Conservation (phyloP, 1,140 invertebrate species). For the Gryllus bimaculatus region DNA sequence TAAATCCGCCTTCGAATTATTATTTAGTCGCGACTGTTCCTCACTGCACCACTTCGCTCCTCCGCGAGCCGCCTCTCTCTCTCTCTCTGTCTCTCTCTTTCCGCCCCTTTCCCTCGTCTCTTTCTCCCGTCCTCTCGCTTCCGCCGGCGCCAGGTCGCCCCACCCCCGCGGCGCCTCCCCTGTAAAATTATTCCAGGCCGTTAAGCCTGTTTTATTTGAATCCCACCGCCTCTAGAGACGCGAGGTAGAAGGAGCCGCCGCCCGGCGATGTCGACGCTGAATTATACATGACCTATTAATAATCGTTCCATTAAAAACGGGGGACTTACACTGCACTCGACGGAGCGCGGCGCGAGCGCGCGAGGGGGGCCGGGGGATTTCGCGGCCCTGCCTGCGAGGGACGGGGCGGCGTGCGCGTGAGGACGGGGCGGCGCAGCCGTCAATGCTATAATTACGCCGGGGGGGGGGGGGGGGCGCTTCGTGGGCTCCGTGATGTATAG, state of each 20-base stretch:
- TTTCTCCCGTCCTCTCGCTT: neutral
- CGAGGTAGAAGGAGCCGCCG: neutral
- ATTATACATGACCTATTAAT: conserved; percentile 6
- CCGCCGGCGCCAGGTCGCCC: too few relatives aligned
- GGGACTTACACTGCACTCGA: neutral
- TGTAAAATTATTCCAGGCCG: neutral
- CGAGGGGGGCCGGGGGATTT: neutral
- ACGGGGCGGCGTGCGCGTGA: neutral
- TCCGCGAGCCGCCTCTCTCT: neutral
- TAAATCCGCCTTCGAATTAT: neutral
- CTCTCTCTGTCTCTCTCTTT: neutral
- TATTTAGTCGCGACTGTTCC: too few relatives aligned
- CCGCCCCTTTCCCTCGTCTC: neutral
- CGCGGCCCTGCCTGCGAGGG: neutral
- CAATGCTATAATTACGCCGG: too few relatives aligned
- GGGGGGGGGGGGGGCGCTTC: too few relatives aligned
- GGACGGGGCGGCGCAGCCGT: neutral
- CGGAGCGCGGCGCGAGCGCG: neutral
- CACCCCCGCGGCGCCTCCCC: neutral
- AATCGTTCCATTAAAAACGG: conserved; percentile 1
- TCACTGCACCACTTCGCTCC: too few relatives aligned
- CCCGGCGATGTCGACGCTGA: neutral
- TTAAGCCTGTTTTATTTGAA: conserved; percentile 5
- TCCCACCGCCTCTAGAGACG: neutral
- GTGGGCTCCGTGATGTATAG: too few relatives aligned